Conservation (phyloP, 1,140 invertebrate genomes). For the Leptopilina clavipes region DNA sequence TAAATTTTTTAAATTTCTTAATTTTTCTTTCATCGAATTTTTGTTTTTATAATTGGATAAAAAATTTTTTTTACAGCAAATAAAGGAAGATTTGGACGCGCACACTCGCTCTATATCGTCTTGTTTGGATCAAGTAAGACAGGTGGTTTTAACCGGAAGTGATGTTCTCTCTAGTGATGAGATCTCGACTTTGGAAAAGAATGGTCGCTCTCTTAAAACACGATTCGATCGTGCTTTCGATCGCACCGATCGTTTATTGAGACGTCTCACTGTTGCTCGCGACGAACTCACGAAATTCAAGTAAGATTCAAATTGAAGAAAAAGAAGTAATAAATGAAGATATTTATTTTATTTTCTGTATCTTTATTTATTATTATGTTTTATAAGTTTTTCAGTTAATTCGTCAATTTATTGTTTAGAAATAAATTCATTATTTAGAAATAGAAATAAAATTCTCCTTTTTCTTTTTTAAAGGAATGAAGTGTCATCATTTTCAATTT, state of each 20-base stretch:
- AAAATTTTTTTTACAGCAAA: slow-evolving; percentile 80
- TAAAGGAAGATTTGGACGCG: slow-evolving; percentile 92
- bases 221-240: slow-evolving; percentile 88
- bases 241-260: slow-evolving; percentile 85
- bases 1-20: no score
- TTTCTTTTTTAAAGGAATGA: slow-evolving; percentile 77
- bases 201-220: slow-evolving; percentile 87
- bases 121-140: slow-evolving; percentile 92
- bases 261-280: slow-evolving; percentile 84
- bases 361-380: no score
- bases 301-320: slow-evolving; percentile 66
- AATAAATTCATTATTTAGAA: no score
- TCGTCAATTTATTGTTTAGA: no score
- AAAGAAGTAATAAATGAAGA: not conserved
- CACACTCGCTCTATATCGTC: slow-evolving; percentile 90
- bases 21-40: not conserved
- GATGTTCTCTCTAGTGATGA: slow-evolving; percentile 94
- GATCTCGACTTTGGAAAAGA: slow-evolving; percentile 88
- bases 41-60: no score
- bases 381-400: no score
- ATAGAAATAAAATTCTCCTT: not conserved
- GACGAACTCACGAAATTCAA: slow-evolving; percentile 93
- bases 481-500: slow-evolving; percentile 86
- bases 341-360: no score
- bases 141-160: slow-evolving; percentile 90